Evolutionary conservation across 2,113 vertebrate genomes (phyloP), one percentile per base, ranked within the genome.

Genomic region (Trachemys scripta): DNA sequence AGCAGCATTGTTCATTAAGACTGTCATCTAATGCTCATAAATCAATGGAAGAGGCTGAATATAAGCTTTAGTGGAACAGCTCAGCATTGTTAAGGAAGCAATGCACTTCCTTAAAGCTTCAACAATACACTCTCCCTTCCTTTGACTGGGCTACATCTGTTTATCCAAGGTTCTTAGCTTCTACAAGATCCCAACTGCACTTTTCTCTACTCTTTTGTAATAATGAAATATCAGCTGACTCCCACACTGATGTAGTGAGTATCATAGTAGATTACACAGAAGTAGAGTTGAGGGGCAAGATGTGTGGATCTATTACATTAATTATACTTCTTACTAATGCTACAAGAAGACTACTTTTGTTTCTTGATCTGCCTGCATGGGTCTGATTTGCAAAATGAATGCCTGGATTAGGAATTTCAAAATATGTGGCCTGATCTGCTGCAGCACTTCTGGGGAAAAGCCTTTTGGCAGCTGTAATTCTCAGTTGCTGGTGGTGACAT

Each of bases 1-100:
- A 95, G 93, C 78, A 83, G 96, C 95, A 95, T 69, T 89, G 27
- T 47, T 75, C 42, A 38, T 97, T 97, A 97, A 85, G 96, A 51
- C 92, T 85, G 92, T 95, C 95, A 96, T 97, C 96, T 95, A 85
- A 89, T 93, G 91, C 86, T 95, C 96, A 95, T 96, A 95, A 95
- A 96, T 96, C 95, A 96, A 90, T 96, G 95, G 93, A 98, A 96
- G 91, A 95, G 69, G 94, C 90, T 96, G 89, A 93, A 92, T 94
- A 96, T 96, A 98, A 97, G 93, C 93, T 92, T 93, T 9, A 54
- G 96, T 92, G 95, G 96, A 87, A 92, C 93, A 94, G 92, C 95
- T 91, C 76, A 93, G 90, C 59, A 78, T 59, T 79, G 87, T 80
- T 86, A 59, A 95, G 82, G 82, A 91, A 95, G 93, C 78, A 94